Conservation (phyloP, 1,140 invertebrate species). For the Pentalonia nigronervosa region DNA sequence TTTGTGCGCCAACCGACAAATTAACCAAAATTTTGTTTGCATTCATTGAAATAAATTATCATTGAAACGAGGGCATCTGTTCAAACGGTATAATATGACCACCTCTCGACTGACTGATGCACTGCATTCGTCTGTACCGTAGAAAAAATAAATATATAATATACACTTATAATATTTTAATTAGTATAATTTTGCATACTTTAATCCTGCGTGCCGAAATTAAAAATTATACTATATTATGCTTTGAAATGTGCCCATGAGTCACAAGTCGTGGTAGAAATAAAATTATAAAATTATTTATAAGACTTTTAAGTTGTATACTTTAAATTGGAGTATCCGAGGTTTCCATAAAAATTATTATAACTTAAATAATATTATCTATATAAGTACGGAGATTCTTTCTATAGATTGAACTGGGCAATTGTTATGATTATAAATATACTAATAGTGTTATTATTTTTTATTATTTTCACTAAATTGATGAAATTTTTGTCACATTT, state of each 20-base stretch:
- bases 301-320: not conserved
- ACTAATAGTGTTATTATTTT: too few species aligned
- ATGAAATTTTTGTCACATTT: too few species aligned
- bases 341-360: not conserved
- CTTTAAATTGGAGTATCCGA: not conserved
- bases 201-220: not conserved
- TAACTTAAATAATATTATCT: not conserved
- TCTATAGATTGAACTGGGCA: too few species aligned
- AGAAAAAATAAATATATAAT: not conserved
- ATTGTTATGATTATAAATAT: too few species aligned
- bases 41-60: conserved; percentile 11
- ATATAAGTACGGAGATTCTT: not conserved
- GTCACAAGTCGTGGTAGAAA: not conserved
- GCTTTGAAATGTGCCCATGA: not conserved
- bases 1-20: conserved; percentile 56
- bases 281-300: not conserved
- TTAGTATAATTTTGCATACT: not conserved
- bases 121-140: not conserved
- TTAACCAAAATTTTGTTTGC: conserved; percentile 54
- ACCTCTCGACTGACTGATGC: not conserved
- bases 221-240: not conserved
- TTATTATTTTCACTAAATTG: too few species aligned
- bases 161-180: not conserved
- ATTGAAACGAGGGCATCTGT: conserved; percentile 39
- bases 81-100: conserved; percentile 9